Evolutionary conservation across 2,888 invertebrate genomes (phyloP).

Genomic region (Polylopha cassiicola): DNA sequence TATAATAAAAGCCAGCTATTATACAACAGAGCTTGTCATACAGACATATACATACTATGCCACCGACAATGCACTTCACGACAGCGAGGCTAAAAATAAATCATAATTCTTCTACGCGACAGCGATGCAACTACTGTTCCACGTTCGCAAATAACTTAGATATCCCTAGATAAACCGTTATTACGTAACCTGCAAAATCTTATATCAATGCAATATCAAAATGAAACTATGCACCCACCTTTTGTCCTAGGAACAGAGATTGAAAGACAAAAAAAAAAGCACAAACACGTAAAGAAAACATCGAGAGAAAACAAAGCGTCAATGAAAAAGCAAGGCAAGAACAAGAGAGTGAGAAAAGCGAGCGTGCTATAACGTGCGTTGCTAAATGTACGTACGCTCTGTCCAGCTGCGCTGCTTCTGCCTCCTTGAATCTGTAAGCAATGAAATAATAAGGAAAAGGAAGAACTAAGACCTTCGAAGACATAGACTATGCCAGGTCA

Average conservation of each 20-base stretch:
- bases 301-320: not conserved
- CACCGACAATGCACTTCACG: not conserved
- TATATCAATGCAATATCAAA: not conserved
- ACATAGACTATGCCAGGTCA: conserved; percentile 54
- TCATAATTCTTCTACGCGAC: not conserved
- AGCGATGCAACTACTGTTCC: too few relatives aligned
- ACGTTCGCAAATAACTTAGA: too few relatives aligned
- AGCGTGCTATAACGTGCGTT: conserved; percentile 52
- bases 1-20: conserved; percentile 2
- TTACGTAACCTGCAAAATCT: too few relatives aligned
- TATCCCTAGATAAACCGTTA: too few relatives aligned
- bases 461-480: conserved; percentile 58
- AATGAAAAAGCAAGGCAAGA: conserved; percentile 38
- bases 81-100: conserved; percentile 13
- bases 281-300: not conserved
- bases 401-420: conserved; percentile 86
- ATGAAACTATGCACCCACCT: conserved; percentile 6
- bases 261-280: not conserved
- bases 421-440: conserved; percentile 91
- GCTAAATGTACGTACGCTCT: conserved; percentile 86
- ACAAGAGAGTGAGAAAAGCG: conserved; percentile 52
- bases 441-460: conserved; percentile 75
- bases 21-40: not conserved
- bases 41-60: too few relatives aligned
- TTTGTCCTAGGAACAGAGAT: not conserved